These are phyloP conservation scores for Darevskia mixta DNA, from an alignment of 2,797 vertebrate species.

Conservation along the genomic window DNA sequence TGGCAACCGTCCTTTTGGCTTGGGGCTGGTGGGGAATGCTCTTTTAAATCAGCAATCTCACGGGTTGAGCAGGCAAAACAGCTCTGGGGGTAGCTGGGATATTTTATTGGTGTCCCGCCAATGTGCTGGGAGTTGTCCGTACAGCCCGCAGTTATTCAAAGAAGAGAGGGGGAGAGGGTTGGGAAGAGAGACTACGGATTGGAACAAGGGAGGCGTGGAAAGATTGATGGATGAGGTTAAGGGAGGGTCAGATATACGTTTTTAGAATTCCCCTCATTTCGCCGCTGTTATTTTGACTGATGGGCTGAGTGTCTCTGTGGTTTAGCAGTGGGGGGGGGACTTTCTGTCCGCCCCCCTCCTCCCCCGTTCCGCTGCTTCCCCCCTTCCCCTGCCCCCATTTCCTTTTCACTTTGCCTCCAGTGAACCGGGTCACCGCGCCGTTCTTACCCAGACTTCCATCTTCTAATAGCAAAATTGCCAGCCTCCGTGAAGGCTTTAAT, in stretches of 20 bases:
- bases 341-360: no score
- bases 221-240: not conserved
- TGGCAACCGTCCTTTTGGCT: no score
- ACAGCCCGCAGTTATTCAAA: no score
- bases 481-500: conserved; percentile 40
- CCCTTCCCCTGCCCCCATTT: not conserved
- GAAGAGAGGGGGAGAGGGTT: not conserved
- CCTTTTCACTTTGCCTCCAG: not conserved
- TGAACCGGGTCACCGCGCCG: not conserved
- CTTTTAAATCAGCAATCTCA: no score
- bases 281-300: not conserved
- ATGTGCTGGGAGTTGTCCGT: not conserved
- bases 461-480: conserved; percentile 48
- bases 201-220: not conserved
- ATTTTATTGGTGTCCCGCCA: not conserved
- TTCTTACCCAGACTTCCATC: conserved; percentile 1
- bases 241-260: not conserved
- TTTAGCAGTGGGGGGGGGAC: not conserved
- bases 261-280: not conserved
- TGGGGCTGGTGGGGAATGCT: no score
- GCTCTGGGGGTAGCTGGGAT: not conserved
- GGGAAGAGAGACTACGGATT: not conserved
- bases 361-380: not conserved
- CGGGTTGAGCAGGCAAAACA: no score
- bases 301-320: not conserved